Evolutionary conservation across 2,888 invertebrate genomes (phyloP).

Genomic region (Trichopoda pennipes): DNA sequence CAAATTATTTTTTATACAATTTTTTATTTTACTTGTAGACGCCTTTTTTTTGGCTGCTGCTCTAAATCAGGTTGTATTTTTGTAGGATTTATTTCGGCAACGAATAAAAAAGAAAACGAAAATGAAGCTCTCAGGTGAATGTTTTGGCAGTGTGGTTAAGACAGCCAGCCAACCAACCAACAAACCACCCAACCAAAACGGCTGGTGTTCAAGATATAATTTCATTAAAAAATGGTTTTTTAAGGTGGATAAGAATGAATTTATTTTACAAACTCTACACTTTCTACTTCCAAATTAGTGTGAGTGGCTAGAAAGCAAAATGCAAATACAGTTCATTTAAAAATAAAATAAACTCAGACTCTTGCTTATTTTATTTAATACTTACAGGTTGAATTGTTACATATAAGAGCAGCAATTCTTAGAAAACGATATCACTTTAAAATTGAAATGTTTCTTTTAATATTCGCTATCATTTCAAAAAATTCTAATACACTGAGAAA

Average conservation of each 20-base stretch:
- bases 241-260: constrained; percentile 54
- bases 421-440: too few species aligned
- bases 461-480: too few species aligned
- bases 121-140: constrained; percentile 64
- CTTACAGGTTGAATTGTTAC: too few species aligned
- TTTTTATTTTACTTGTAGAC: not conserved
- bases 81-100: constrained; percentile 47
- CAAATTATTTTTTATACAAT: constrained; percentile 30
- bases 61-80: constrained; percentile 54
- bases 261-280: constrained; percentile 52
- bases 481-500: too few species aligned
- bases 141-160: constrained; percentile 36
- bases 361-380: too few species aligned
- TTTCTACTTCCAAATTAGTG: not conserved
- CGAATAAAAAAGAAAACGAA: constrained; percentile 22
- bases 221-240: not conserved
- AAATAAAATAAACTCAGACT: too few species aligned
- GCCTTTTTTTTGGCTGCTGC: constrained; percentile 26
- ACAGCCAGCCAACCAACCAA: constrained; percentile 10
- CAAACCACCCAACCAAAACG: not conserved
- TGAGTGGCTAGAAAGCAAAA: not conserved
- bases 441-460: too few species aligned
- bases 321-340: not conserved
- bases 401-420: too few species aligned
- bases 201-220: not conserved